A percentile compares a stretch with the other conserved stretches of the same genome.
These are phyloP conservation scores for Halcyon senegalensis DNA, from an alignment of 2,113 vertebrate species.

Conservation along the genomic window DNA sequence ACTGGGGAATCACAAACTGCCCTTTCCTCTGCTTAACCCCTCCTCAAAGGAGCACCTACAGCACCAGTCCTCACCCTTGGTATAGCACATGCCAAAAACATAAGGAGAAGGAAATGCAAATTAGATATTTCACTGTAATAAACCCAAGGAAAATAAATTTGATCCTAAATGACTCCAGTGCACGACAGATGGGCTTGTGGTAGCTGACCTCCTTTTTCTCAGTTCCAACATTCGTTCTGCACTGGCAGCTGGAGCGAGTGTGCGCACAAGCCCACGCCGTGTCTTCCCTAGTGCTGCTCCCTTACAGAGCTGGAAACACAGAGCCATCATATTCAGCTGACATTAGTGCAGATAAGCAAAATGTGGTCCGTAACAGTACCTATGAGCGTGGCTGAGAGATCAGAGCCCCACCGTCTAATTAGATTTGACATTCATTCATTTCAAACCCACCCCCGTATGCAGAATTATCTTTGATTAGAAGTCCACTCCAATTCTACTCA, in stretches of 20 bases:
- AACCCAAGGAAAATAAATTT: constrained; percentile 4
- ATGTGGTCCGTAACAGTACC: background rate
- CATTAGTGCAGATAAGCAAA: background rate
- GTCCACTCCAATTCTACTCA: constrained; percentile 32
- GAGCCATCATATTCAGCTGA: background rate
- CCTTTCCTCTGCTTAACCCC: background rate
- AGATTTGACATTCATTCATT: constrained; percentile 11
- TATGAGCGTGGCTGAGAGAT: background rate
- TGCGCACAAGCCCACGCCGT: rapidly evolving
- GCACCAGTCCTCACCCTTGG: background rate
- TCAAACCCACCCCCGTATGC: background rate
- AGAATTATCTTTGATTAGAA: constrained; percentile 43
- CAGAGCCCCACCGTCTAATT: background rate
- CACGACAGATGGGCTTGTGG: background rate
- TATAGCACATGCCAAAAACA: background rate
- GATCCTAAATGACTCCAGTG: background rate
- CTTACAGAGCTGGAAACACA: background rate
- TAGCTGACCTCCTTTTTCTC: constrained; percentile 42
- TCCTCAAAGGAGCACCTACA: background rate
- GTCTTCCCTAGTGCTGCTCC: background rate
- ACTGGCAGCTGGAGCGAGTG: background rate
- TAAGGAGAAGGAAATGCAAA: background rate
- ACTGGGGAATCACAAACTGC: background rate
- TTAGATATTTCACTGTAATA: background rate
- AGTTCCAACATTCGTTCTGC: background rate